These are phyloP conservation scores for Austrolebias charrua DNA, from an alignment of 2,797 vertebrate genomes.

Conservation along the genomic window DNA sequence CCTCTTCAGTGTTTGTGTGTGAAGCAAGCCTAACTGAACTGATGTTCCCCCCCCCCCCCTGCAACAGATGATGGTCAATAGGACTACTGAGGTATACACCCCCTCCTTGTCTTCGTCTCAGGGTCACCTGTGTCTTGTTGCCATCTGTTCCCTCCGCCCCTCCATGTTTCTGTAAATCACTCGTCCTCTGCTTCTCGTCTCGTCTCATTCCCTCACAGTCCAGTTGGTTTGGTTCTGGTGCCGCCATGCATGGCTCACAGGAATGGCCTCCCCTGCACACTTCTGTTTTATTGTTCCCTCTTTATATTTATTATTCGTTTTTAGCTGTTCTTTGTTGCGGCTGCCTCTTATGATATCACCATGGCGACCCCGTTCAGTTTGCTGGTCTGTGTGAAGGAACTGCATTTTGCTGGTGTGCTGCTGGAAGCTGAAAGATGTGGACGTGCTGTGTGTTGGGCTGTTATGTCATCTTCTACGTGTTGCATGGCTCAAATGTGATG, in stretches of 20 bases:
- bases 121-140: slow-evolving; percentile 33
- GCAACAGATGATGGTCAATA: slow-evolving; percentile 99
- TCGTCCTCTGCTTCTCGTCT: slow-evolving; percentile 8
- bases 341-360: slow-evolving; percentile 2
- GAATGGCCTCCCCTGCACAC: slow-evolving; percentile 37
- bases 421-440: slow-evolving; percentile 26
- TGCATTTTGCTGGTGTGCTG: slow-evolving; percentile 8
- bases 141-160: slow-evolving; percentile 22
- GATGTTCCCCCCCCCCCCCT: slow-evolving; percentile 83
- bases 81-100: slow-evolving; percentile 97
- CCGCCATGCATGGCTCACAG: slow-evolving; percentile 55
- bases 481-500: slow-evolving; percentile 54
- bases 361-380: slow-evolving; percentile 17
- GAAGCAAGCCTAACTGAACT: slow-evolving; percentile 73
- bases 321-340: slow-evolving; percentile 2
- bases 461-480: slow-evolving; percentile 43
- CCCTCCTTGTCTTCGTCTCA: slow-evolving; percentile 51
- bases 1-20: slow-evolving; percentile 9
- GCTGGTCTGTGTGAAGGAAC: slow-evolving; percentile 15
- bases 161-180: slow-evolving; percentile 31
- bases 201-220: slow-evolving; percentile 14
- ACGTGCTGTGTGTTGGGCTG: slow-evolving; percentile 31
- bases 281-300: not conserved
- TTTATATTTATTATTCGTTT: not conserved
- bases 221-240: slow-evolving; percentile 29